phyloP scores from a whole-genome alignment of 2,888 invertebrate genomes.

The Pseudoips prasinana region DNA sequence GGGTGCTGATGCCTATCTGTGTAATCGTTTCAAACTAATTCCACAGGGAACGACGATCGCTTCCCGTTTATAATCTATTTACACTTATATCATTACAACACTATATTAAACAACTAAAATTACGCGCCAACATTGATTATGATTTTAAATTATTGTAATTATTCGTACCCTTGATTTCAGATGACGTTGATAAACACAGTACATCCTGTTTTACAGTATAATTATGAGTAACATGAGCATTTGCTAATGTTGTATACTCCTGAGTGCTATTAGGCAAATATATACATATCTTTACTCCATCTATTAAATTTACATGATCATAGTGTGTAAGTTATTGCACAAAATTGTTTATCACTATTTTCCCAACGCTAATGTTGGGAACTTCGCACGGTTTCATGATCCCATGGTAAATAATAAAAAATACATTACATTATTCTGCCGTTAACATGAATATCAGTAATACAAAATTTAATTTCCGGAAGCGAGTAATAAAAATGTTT shows the following conservation, averaged over 20 bases:
- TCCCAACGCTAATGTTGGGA: conserved; percentile 21
- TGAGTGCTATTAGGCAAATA: not conserved
- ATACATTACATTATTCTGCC: conserved; percentile 29
- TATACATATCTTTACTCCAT: not conserved
- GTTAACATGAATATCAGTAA: conserved; percentile 42
- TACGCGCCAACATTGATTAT: conserved; percentile 22
- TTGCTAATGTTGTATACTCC: conserved; percentile 11
- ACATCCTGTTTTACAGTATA: conserved; percentile 33
- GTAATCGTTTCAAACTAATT: conserved; percentile 67
- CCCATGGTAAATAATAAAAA: conserved; percentile 12
- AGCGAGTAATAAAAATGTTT: conserved; percentile 56
- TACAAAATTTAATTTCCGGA: conserved; percentile 45
- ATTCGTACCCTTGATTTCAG: conserved; percentile 30
- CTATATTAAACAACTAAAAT: conserved; percentile 33
- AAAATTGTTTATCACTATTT: too few relatives aligned
- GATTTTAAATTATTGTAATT: conserved; percentile 27
- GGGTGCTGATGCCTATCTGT: conserved; percentile 55
- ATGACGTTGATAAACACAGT: conserved; percentile 31
- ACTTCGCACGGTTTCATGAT: conserved; percentile 11
- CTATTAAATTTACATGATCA: conserved; percentile 8
- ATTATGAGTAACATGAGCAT: conserved; percentile 21
- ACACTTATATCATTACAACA: conserved; percentile 47
- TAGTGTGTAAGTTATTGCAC: not conserved
- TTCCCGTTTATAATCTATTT: conserved; percentile 51
- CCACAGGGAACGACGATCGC: conserved; percentile 38